Conservation (phyloP, 2,797 vertebrate species). For the Aphelocoma californica region DNA sequence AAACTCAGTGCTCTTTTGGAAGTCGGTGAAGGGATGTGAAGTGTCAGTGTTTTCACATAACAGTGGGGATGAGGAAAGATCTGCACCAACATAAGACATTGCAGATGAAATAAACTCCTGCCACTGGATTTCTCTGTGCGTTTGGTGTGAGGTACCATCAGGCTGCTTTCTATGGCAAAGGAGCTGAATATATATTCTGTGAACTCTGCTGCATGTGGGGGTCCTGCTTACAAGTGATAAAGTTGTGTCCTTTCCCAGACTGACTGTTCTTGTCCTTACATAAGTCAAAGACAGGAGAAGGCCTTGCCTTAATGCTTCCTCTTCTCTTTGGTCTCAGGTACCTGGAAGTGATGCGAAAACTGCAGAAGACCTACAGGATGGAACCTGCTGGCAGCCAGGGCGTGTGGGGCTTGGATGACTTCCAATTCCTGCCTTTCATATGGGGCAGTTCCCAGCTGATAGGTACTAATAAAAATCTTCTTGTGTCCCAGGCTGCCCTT, state of each 20-base stretch:
- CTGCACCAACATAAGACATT: not conserved
- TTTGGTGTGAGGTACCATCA: not conserved
- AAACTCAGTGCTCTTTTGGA: not conserved
- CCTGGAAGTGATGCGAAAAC: conserved; percentile 90
- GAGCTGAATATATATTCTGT: not conserved
- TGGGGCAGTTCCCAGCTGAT: conserved; percentile 96
- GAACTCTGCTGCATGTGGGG: not conserved
- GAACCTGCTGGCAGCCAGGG: conserved; percentile 98
- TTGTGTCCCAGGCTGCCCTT: not conserved
- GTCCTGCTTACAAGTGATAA: not conserved
- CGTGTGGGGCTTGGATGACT: conserved; percentile 97
- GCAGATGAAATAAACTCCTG: not conserved
- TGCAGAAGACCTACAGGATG: conserved; percentile 96
- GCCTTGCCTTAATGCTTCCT: not conserved
- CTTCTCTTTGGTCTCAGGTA: conserved; percentile 78
- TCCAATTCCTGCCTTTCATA: conserved; percentile 97
- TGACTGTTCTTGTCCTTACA: not conserved
- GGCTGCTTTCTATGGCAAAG: not conserved
- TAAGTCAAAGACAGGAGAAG: not conserved
- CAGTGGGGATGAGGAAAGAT: not conserved
- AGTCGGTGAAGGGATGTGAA: not conserved
- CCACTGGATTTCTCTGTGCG: not conserved
- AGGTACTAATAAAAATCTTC: conserved; percentile 76
- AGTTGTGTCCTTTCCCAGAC: not conserved
- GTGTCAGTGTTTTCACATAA: not conserved